Evolutionary conservation across 1,140 invertebrate species (phyloP), one percentile per base, ranked within the genome.

Genomic region (Drosophila sturtevanti): DNA sequence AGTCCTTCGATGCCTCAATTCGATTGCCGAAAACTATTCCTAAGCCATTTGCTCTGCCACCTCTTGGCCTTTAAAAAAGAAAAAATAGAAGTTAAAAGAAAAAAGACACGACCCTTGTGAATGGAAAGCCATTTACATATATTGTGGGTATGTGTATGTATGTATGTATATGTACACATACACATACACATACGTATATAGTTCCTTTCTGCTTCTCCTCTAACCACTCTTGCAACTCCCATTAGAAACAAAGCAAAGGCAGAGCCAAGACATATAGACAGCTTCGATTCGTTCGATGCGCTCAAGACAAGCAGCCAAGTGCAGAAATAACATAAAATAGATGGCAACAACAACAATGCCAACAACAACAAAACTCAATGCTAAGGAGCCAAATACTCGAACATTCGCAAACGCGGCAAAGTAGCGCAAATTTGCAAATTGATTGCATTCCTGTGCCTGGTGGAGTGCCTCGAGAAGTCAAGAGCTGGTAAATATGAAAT

Each of bases 401-500:
- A 74, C 84, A 89, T 89, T 86, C 89, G 84, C 84, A 84, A 86
- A 84, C 79, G 84, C 84, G 84, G 84, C 84, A 89, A 89, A 89
- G 84, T 84, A 89, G 79, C 77, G 84, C 89, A 89, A 90, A 90
- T 90, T 90, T 90, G 87, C 87, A 90, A 90, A 90, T 90, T 90
- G 87, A 90, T 90, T 90, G 87, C 87, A 90, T 90, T 90, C 87
- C 87, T 84, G 79, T 86, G 84, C 82, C 81, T 69, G 71, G 69
- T 61, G 60, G 48, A 51, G 41, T 52, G 37, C 59, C 56, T 31
- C 21, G 55, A 54, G 60, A 59, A 54, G 62, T 37, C 21, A 38
- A 16, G 18, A 54, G 68, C 55, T 48, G 64, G 37, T 60, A 59
- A 68, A 59, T 44, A 75, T 68, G 61, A 70, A 78, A 72, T 62